Conservation (phyloP, 2,888 invertebrate genomes). For the Coelinius sp. region DNA sequence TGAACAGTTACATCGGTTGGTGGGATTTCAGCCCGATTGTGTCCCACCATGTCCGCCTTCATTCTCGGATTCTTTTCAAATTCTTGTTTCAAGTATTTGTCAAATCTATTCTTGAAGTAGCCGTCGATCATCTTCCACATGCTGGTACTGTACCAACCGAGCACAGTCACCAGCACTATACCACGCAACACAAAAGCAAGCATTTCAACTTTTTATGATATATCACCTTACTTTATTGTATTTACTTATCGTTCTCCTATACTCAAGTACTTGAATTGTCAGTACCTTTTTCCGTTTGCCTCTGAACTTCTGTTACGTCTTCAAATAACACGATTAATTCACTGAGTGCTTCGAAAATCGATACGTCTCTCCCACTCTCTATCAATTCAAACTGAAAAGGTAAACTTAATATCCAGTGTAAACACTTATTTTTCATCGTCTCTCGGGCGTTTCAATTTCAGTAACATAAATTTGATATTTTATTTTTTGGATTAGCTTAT, state of each 20-base stretch:
- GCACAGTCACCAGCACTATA: constrained; percentile 77
- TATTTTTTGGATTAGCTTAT: background rate
- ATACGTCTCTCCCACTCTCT: background rate
- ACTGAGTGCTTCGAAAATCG: constrained; percentile 22
- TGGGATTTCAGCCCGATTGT: constrained; percentile 20
- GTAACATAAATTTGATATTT: background rate
- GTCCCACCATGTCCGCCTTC: constrained; percentile 53
- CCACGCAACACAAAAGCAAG: constrained; percentile 77
- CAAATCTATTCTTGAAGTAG: constrained; percentile 82
- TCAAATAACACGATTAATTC: constrained; percentile 14
- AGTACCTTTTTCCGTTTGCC: background rate
- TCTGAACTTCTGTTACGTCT: background rate
- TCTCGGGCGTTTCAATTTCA: background rate
- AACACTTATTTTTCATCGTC: constrained; percentile 7
- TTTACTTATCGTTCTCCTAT: background rate
- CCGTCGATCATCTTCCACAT: constrained; percentile 82
- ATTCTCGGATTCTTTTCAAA: constrained; percentile 63
- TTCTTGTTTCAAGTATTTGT: constrained; percentile 74
- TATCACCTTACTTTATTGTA: background rate
- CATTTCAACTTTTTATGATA: constrained; percentile 72
- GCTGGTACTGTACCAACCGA: constrained; percentile 80
- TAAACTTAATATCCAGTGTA: constrained; percentile 14
- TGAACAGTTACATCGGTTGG: background rate
- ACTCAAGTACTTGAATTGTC: background rate
- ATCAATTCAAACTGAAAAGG: background rate